These are phyloP conservation scores for Hymenopus coronatus DNA, from an alignment of 2,888 invertebrate species.

Conservation along the genomic window DNA sequence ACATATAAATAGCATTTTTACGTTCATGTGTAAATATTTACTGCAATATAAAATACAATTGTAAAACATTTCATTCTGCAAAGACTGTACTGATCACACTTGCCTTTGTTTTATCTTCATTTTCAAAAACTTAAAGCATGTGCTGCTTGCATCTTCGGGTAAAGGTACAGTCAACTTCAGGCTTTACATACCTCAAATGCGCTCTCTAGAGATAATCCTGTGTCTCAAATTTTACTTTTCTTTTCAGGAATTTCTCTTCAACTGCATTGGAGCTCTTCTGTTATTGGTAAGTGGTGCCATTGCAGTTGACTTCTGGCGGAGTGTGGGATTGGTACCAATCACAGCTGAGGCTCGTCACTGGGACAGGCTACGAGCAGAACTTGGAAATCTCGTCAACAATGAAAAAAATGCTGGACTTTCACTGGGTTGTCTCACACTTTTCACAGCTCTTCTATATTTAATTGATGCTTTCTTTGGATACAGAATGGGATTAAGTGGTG, in stretches of 20 bases:
- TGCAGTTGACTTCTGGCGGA: slow-evolving; percentile 34
- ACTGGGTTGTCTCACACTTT: slow-evolving; percentile 29
- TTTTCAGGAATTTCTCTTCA: slow-evolving; percentile 32
- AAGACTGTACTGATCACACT: no score
- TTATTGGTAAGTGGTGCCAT: slow-evolving; percentile 29
- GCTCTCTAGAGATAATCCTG: no score
- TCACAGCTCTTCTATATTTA: slow-evolving; percentile 31
- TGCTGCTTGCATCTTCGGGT: no score
- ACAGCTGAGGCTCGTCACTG: slow-evolving; percentile 23
- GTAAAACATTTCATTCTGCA: no score
- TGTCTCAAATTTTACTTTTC: no score
- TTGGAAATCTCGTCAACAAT: slow-evolving; percentile 12
- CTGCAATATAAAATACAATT: no score
- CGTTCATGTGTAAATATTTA: no score
- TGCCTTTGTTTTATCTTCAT: no score
- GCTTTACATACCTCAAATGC: no score
- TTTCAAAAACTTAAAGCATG: no score
- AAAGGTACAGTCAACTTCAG: no score
- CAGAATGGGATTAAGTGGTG: slow-evolving; percentile 20
- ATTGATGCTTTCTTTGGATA: slow-evolving; percentile 33
- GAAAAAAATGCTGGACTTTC: slow-evolving; percentile 32
- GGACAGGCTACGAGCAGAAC: slow-evolving; percentile 27
- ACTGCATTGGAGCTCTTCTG: slow-evolving; percentile 26
- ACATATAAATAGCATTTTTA: no score
- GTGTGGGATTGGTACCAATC: slow-evolving; percentile 29